Evolutionary conservation across 1,140 invertebrate species (phyloP), one percentile per base, ranked within the genome.

Genomic region (Gryon sp.): DNA sequence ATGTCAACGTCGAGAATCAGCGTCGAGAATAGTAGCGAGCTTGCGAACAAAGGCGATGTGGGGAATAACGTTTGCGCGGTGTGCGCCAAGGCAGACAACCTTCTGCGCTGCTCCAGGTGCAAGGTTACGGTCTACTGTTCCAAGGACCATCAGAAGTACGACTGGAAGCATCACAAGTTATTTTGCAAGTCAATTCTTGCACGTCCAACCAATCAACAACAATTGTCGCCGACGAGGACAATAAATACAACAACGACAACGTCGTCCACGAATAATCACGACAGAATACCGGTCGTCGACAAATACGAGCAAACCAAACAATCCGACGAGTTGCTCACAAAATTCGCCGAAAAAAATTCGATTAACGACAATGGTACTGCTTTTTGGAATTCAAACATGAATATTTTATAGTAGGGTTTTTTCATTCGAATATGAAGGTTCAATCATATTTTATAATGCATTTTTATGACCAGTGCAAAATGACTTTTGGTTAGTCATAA

Each of bases 31-130:
- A 34, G 32, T 12, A 12, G 5, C 11, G 4, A n/a, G 12, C 2
- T 3, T 4, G 12, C 12, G 34, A 15, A 12, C 32, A n/a, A 15
- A 26, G 22, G 0, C 9, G 26, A 43, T 9, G 20, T 2, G 7
- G 1, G 1, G 3, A 30, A 12, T 6, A 62, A 22, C 28, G 46
- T 4, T 0, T 73, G 68, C 14, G 38, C n/a, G 12, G 90, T 93
- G 80, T 95, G 95, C 87, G 92, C 92, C 74, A 90, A 88, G 30
- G 87, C 84, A 60, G 90, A 93, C 68, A 93, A 93, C 80, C 87
- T 95, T 74, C 89, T 93, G 26, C 89, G 94, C 69, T 96, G 95
- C 87, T 91, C 91, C 69, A 90, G 92, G 59, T 96, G 95, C 87
- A 92, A 92, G 77, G 87, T 83, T 60, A 90, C 91, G 60, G 92